Evolutionary conservation across 2,797 vertebrate species (phyloP), one percentile per base, ranked within the genome.

Genomic region (Sebastes minor): DNA sequence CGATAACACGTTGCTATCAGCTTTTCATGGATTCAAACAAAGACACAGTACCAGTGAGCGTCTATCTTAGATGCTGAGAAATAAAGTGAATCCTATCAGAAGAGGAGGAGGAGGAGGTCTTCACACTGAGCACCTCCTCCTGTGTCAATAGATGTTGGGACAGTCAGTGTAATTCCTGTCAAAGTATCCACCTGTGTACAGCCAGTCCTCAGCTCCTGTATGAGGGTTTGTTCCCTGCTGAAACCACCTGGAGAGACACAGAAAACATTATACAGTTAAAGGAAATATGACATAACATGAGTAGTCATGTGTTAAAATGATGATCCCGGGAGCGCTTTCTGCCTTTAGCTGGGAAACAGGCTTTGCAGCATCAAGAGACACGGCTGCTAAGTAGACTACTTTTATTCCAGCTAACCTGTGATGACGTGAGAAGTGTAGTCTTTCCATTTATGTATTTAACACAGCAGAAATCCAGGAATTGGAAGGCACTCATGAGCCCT

Each of bases 181-280:
- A 87, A 99, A 99, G 95, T 99, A 99, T 86, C 97, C 97, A 68
- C 98, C 97, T 10, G 95, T 93, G 89, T 98, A 99, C 62, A 98
- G 91, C 98, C 98, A 99, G 77, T 99, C 98, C 68, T 97, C 92
- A 0, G 95, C 93, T 86, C 97, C 96, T 5, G 96, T 98, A 78
- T 98, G 93, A 5, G 96, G 97, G 92, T 99, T 99, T 60, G 89
- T 95, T 88, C 97, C 97, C 89, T 94, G 95, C 85, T 94, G 87
- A 76, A 96, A 96, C 95, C 95, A 96, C 90, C 95, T 96, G 86
- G 8, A 14, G 42, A 86, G 30, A 82, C 64, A 82, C 64, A 82
- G 0, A 11, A 74, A 57, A 67, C 69, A 74, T 52, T 2, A 76
- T n/a, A 30, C 10, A 2, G 2, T 60, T 27, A n/a, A 22, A 5